phyloP scores from a whole-genome alignment of 2,888 invertebrate genomes.

The Blastobasis adustella region DNA sequence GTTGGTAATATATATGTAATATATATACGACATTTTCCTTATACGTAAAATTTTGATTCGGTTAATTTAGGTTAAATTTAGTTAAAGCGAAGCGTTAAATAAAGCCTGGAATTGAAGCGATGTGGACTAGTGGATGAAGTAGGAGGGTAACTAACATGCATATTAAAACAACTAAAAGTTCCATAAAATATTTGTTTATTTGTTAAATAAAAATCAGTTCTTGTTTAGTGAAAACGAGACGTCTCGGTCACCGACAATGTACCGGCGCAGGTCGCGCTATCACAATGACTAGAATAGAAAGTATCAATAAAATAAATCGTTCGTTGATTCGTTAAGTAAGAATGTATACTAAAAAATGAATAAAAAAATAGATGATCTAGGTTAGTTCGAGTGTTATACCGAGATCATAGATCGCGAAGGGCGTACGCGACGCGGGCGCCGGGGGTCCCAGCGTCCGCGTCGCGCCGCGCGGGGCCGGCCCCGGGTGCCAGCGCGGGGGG shows the following conservation, averaged over 20 bases:
- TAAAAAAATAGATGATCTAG: slow-evolving; percentile 61
- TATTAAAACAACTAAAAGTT: slow-evolving; percentile 64
- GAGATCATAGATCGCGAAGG: slow-evolving; percentile 64
- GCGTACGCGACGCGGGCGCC: slow-evolving; percentile 33
- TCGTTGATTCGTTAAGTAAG: slow-evolving; percentile 34
- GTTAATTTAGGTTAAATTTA: slow-evolving; percentile 27
- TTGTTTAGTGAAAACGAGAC: slow-evolving; percentile 62
- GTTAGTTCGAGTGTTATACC: slow-evolving; percentile 70
- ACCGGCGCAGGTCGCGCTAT: slow-evolving; percentile 46
- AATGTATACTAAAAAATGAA: slow-evolving; percentile 39
- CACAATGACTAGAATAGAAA: slow-evolving; percentile 53
- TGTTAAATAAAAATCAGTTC: slow-evolving; percentile 71
- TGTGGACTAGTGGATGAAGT: slow-evolving; percentile 33
- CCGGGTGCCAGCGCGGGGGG: slow-evolving; percentile 32
- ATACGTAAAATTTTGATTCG: too few species aligned
- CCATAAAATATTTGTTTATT: slow-evolving; percentile 50
- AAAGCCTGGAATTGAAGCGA: slow-evolving; percentile 56
- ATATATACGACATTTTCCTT: too few species aligned
- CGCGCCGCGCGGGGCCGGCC: slow-evolving; percentile 24
- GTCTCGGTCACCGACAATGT: slow-evolving; percentile 52
- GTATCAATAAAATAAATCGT: slow-evolving; percentile 35
- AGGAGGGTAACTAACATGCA: slow-evolving; percentile 48
- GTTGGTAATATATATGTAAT: too few species aligned
- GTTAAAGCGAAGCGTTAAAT: slow-evolving; percentile 60
- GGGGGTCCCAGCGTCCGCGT: slow-evolving; percentile 24